Conservation (phyloP, 2,888 invertebrate genomes). For the Hydrotaea diabolus region DNA sequence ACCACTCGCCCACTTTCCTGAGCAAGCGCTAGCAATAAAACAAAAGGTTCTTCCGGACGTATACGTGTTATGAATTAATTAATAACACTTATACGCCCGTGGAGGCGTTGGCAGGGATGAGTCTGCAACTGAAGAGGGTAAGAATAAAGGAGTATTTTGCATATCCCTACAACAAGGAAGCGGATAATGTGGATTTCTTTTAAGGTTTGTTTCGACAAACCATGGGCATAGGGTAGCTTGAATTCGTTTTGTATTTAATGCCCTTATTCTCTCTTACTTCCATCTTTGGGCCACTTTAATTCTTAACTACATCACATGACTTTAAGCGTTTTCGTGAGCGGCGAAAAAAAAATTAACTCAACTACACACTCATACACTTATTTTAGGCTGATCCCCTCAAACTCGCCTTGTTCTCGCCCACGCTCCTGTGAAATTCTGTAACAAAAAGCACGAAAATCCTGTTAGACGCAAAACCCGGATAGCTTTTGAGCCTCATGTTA, state of each 20-base stretch:
- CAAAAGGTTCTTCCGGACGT: background rate
- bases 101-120: background rate
- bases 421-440: background rate
- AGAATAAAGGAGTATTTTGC: background rate
- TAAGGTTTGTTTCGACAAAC: background rate
- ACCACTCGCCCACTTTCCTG: no score
- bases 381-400: background rate
- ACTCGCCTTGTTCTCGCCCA: background rate
- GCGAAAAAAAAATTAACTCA: background rate
- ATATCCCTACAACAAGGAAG: background rate
- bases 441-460: background rate
- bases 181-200: background rate
- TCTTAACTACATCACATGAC: background rate
- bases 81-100: constrained; percentile 47
- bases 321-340: background rate
- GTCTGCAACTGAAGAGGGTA: background rate
- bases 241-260: background rate
- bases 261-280: background rate
- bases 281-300: background rate
- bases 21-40: background rate
- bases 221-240: background rate
- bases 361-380: no score
- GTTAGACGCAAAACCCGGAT: background rate
- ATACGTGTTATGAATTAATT: constrained; percentile 53
- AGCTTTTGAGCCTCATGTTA: background rate